Conservation (phyloP, 2,797 vertebrate species). For the Notamacropus eugenii region DNA sequence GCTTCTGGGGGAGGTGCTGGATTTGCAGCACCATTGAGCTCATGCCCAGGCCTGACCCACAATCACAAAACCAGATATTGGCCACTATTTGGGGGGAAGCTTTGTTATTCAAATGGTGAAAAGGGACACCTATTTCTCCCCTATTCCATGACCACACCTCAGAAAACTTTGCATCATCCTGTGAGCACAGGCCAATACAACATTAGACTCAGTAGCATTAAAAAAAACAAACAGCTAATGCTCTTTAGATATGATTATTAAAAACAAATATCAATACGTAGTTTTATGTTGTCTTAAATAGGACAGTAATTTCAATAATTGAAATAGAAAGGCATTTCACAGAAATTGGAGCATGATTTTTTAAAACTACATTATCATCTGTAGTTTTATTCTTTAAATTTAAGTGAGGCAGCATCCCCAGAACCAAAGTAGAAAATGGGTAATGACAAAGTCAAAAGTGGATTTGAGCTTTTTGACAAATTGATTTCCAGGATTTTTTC, state of each 20-base stretch:
- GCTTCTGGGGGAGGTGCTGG: background rate
- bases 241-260: fast-evolving
- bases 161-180: background rate
- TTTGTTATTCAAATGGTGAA: background rate
- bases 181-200: fast-evolving
- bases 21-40: background rate
- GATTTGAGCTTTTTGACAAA: background rate
- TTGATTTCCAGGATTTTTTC: background rate
- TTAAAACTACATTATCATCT: background rate
- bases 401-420: background rate
- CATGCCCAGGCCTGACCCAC: background rate
- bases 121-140: background rate
- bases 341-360: background rate
- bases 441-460: background rate
- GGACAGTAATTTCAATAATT: too few species aligned
- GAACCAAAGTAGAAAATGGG: background rate
- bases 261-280: background rate
- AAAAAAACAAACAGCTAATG: background rate
- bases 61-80: too few species aligned
- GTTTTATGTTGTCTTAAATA: background rate
- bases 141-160: background rate
- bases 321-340: background rate
- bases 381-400: background rate
- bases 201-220: fast-evolving
- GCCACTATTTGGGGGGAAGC: background rate